These are phyloP conservation scores for Urocyon cinereoargenteus DNA, from an alignment of 2,797 vertebrate species.

Conservation along the genomic window DNA sequence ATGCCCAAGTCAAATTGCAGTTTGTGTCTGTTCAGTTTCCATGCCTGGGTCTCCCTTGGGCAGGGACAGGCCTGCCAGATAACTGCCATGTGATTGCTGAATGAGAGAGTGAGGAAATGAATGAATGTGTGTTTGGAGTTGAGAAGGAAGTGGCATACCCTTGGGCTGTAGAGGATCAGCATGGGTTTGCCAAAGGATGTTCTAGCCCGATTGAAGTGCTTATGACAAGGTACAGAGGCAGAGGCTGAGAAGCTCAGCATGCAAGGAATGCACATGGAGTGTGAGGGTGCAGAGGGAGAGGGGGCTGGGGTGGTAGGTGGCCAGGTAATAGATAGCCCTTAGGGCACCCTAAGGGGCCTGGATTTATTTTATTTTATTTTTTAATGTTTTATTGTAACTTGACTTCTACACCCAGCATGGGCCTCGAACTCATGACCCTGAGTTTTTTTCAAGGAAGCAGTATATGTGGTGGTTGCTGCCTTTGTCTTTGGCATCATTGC, in stretches of 20 bases:
- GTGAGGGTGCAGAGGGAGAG: neutral
- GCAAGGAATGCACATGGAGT: neutral
- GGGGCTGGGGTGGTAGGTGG: neutral
- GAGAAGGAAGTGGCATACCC: neutral
- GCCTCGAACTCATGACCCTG: neutral
- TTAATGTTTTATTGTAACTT: neutral
- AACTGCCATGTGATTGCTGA: neutral
- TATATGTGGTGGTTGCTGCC: neutral
- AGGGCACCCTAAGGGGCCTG: neutral
- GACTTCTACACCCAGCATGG: neutral
- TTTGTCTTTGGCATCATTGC: neutral
- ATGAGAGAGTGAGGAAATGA: neutral
- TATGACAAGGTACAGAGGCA: neutral
- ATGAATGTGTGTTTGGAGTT: neutral
- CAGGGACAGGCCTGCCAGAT: neutral
- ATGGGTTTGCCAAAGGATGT: neutral
- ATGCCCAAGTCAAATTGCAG: rapidly evolving
- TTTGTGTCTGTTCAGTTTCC: neutral
- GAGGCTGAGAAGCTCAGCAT: neutral
- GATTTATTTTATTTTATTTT: neutral
- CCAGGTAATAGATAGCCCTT: neutral
- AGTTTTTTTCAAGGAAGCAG: neutral
- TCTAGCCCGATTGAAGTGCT: neutral
- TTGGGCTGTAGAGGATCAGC: neutral
- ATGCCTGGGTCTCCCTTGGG: neutral